Evolutionary conservation across 2,888 invertebrate genomes (phyloP).

Genomic region (Pyralis farinalis): DNA sequence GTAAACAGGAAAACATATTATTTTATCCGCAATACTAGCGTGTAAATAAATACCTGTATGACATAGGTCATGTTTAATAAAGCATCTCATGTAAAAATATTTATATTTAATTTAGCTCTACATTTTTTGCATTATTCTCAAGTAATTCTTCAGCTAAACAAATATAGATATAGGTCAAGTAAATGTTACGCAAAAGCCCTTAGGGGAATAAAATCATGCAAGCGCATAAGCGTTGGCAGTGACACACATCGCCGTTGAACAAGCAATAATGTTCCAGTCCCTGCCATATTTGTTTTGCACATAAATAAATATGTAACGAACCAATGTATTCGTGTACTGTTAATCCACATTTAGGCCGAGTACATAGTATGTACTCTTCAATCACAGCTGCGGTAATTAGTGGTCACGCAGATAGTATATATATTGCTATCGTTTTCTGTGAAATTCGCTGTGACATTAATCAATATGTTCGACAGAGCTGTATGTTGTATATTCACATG

Average conservation of each 20-base stretch:
- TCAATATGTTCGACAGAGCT: conserved; percentile 11
- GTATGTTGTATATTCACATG: conserved; percentile 15
- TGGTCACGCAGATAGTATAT: neutral
- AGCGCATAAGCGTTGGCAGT: conserved; percentile 64
- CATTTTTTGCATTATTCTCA: too few species aligned
- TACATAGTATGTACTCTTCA: conserved; percentile 1
- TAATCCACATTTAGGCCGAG: conserved; percentile 24
- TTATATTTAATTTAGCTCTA: too few species aligned
- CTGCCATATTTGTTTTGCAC: conserved; percentile 47
- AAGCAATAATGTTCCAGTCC: conserved; percentile 49
- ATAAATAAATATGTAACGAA: conserved; percentile 50
- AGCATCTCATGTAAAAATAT: too few species aligned
- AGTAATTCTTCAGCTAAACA: conserved; percentile 6
- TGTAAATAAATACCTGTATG: too few species aligned
- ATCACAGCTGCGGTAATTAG: conserved; percentile 1
- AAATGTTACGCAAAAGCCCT: conserved; percentile 37
- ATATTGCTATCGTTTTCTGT: neutral
- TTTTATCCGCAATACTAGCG: too few species aligned
- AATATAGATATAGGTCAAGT: conserved; percentile 29
- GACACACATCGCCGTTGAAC: conserved; percentile 59
- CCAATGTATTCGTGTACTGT: conserved; percentile 20
- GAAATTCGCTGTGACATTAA: conserved; percentile 6
- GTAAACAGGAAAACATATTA: neutral
- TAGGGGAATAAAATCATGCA: conserved; percentile 50
- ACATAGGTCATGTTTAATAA: too few species aligned